These are phyloP conservation scores for Lophura nycthemera DNA, from an alignment of 2,113 vertebrate genomes.

Conservation along the genomic window DNA sequence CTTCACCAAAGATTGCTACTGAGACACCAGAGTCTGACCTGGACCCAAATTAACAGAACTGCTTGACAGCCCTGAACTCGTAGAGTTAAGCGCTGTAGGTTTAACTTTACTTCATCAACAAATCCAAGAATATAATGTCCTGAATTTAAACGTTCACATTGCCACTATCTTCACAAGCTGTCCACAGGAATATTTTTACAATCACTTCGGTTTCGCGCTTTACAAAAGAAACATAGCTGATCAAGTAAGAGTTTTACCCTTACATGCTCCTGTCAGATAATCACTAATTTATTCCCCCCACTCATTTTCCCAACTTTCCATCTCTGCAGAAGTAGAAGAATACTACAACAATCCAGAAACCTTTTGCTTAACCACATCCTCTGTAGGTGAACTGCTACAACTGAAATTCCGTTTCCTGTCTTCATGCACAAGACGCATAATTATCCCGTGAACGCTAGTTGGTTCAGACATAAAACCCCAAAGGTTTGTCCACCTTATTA, in stretches of 20 bases:
- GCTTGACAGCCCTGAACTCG: background rate
- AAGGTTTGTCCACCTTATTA: constrained; percentile 35
- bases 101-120: background rate
- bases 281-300: background rate
- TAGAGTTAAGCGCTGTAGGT: background rate
- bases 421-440: constrained; percentile 1
- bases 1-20: background rate
- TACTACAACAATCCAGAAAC: background rate
- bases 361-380: background rate
- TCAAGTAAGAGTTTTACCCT: background rate
- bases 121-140: background rate
- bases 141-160: background rate
- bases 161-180: background rate
- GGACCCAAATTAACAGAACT: background rate
- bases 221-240: background rate
- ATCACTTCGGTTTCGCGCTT: background rate
- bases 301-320: background rate
- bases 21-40: background rate
- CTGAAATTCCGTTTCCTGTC: constrained; percentile 20
- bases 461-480: constrained; percentile 42
- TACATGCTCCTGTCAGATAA: background rate
- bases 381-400: background rate
- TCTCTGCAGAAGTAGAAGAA: background rate
- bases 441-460: constrained; percentile 3
- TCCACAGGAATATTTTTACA: background rate